Percentiles rank a stretch among this genome's conserved stretches.
Conservation (phyloP, 2,113 vertebrate genomes). For the Ceyx margarethae region DNA sequence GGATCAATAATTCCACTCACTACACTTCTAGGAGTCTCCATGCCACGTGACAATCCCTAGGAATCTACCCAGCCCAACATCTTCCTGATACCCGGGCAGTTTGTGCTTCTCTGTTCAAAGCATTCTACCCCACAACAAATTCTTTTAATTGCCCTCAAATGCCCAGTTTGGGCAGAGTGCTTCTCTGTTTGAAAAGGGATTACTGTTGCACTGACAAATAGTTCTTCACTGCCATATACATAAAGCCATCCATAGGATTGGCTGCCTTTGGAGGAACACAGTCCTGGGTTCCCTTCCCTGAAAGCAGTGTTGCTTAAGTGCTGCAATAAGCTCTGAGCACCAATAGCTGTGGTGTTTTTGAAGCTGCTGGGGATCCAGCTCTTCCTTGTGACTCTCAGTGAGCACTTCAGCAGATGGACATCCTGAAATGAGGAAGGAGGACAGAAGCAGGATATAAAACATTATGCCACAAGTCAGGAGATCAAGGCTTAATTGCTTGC, state of each 20-base stretch:
- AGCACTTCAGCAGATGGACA: neutral
- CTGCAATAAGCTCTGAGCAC: neutral
- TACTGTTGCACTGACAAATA: neutral
- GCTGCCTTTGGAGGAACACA: neutral
- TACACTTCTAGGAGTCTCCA: neutral
- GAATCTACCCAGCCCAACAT: neutral
- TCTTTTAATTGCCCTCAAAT: neutral
- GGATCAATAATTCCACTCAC: neutral
- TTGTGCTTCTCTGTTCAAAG: neutral
- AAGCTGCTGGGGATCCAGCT: neutral
- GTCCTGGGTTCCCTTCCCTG: neutral
- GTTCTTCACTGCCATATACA: neutral
- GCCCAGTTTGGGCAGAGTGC: neutral
- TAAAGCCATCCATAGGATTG: neutral
- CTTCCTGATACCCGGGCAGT: neutral
- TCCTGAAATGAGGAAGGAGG: neutral
- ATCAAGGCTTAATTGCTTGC: neutral
- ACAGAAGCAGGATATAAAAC: neutral
- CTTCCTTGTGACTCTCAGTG: neutral
- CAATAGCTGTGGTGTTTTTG: neutral
- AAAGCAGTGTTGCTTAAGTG: neutral
- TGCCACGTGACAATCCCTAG: neutral
- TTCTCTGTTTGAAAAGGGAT: neutral
- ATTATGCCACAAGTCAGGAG: neutral
- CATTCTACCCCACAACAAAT: neutral